Base-by-base conservation (phyloP, 35 echinoderm and acorn worm species). In the Ophiothrix spiculata region DNA sequence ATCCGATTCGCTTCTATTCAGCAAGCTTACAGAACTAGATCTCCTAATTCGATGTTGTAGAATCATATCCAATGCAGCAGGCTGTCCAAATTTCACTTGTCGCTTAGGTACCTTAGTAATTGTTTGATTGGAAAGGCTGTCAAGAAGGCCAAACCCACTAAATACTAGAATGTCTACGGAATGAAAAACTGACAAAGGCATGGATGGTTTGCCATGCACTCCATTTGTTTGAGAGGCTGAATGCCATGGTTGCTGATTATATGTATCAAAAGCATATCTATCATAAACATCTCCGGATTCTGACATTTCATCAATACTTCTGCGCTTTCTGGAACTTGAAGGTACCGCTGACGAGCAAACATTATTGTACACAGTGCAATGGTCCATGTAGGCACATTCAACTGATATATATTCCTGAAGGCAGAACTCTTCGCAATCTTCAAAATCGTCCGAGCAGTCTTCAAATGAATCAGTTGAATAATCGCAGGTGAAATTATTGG, bases 331-430 rank as follows among this genome's bases (percentile, higher is more conserved):
- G n/a, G n/a, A n/a, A n/a, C n/a, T n/a, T n/a, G n/a, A n/a, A n/a
- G n/a, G 76, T 21, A 33, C 36, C 31, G 40, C 39, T 31, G 33
- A 37, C 37, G 31, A n/a, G 69, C 75, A 76, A 11, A 40, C 31
- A 15, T 17, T 69, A 15, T 36, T 1, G 39, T 86, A 76, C 84
- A 37, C 36, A 13, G 85, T 79, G 42, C 85, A 87, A 77, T 87
- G 79, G 14, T 39, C 73, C 11, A 33, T 11, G 13, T 0, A 33
- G 76, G 21, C 79, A 37, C 85, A 87, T 6, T 56, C 40, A 1
- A 16, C 25, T 8, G 85, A 80, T 31, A 78, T 87, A 19, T 54
- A 87, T 21, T 76, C 15, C 25, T 63, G 42, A 56, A 60, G 46
- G 75, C 85, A 87, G 33, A 38, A 25, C 2, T 79, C 19, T 14